phyloP scores from a whole-genome alignment of 2,888 invertebrate species.

The Cactoblastis cactorum region DNA sequence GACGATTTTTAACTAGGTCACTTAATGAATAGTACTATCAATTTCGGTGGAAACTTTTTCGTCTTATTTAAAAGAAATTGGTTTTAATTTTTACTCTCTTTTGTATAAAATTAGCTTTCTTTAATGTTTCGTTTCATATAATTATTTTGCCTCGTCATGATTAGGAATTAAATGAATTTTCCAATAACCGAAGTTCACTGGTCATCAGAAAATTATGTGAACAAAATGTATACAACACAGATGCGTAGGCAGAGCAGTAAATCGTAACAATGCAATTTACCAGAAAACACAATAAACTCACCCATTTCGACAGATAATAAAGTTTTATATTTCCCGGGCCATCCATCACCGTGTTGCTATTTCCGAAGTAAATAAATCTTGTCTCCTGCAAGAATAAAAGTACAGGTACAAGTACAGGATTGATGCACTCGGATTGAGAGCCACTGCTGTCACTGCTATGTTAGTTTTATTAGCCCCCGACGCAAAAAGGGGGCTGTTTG shows the following conservation, averaged over 20 bases:
- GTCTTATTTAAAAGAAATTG: too few relatives aligned
- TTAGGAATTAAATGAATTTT: too few relatives aligned
- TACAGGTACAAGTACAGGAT: slow-evolving; percentile 22
- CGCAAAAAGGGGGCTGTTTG: too few relatives aligned
- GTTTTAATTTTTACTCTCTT: too few relatives aligned
- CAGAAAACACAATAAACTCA: neutral
- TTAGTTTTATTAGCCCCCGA: too few relatives aligned
- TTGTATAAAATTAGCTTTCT: too few relatives aligned
- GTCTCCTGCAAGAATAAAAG: slow-evolving; percentile 11
- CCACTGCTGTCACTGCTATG: too few relatives aligned
- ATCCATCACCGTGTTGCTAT: slow-evolving; percentile 12
- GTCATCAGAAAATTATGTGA: neutral
- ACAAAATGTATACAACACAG: neutral
- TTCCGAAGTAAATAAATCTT: slow-evolving; percentile 3
- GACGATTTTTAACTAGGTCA: neutral
- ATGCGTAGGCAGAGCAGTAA: neutral
- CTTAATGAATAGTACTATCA: neutral
- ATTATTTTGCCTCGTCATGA: too few relatives aligned
- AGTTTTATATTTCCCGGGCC: slow-evolving; percentile 13
- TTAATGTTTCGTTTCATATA: too few relatives aligned
- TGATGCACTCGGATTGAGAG: slow-evolving; percentile 31
- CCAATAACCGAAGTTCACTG: too few relatives aligned
- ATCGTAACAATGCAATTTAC: neutral
- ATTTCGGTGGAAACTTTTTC: too few relatives aligned
- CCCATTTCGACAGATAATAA: neutral